Base-by-base conservation (phyloP, 2,888 invertebrate species). In the Elysia crispata region DNA sequence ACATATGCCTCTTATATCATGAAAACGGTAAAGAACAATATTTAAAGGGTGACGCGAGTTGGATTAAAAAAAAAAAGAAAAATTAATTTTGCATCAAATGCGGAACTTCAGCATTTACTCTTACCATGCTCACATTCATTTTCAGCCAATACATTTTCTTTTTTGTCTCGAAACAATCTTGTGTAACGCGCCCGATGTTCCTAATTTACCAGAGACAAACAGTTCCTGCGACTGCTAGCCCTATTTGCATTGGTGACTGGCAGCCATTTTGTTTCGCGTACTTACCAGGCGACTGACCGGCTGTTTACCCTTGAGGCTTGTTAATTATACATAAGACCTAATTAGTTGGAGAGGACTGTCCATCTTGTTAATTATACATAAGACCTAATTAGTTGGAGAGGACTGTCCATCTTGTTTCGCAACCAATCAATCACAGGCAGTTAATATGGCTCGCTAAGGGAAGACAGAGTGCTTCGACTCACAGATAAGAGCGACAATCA, bases 261-360 rank as follows among this genome's bases (percentile, higher is more conserved):
- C 28, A 3, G 28, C 66, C 28, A 25, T 25, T 18, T 66, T 66
- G 28, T 6, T n/a, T 33, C 41, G 41, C n/a, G 41, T 73, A 50
- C 50, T 73, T 25, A 41, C 41, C 41, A 41, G 41, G 11, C 41
- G 41, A 41, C 41, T 41, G 41, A 41, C 41, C 41, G 41, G 41
- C 41, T 41, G 41, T 41, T 54, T 25, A 23, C 73, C 73, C 28
- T 49, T 3, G 20, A 11, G 73, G 50, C 73, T 20, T 23, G 28
- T 73, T 73, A 73, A 73, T 50, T 54, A 50, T 73, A 23, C 54
- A 73, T 33, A 50, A 73, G 73, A 1, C 30, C 50, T 73, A 73
- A 73, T 73, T 73, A 54, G 25, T 50, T 49, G 8, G 54, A 49
- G 15, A 28, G 1, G 25, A 1, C 50, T 49, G 49, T 70, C 67